phyloP scores from a whole-genome alignment of 2,113 vertebrate species.

The Oenanthe melanoleuca region DNA sequence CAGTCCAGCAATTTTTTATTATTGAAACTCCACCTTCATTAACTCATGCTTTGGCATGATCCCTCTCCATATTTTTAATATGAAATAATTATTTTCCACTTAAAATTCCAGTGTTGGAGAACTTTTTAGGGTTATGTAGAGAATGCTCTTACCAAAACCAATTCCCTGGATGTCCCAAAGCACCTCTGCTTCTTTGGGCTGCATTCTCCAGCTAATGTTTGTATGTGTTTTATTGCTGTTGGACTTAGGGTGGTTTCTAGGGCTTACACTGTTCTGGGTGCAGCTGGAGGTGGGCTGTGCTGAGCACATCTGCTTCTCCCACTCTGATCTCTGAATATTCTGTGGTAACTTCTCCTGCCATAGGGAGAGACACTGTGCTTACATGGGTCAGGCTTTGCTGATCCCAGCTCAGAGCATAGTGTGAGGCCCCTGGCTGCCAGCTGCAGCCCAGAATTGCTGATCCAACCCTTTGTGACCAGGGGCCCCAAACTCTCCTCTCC shows the following conservation, averaged over 20 bases:
- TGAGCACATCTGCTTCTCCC: neutral
- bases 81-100: neutral
- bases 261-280: neutral
- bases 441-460: neutral
- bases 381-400: neutral
- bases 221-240: neutral
- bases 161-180: neutral
- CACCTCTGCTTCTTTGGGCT: neutral
- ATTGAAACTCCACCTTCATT: neutral
- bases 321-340: accelerated
- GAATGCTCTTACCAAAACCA: neutral
- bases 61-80: neutral
- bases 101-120: neutral
- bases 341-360: neutral
- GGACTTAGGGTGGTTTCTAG: neutral
- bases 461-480: neutral
- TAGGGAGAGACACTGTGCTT: neutral
- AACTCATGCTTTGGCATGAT: neutral
- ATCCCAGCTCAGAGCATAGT: accelerated
- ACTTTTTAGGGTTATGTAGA: neutral
- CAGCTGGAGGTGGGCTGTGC: neutral
- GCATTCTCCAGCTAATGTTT: neutral
- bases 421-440: neutral
- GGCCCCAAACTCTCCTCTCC: neutral
- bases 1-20: neutral